Evolutionary conservation across 2,888 invertebrate species (phyloP).

Genomic region (Schrankia costaestrigalis): DNA sequence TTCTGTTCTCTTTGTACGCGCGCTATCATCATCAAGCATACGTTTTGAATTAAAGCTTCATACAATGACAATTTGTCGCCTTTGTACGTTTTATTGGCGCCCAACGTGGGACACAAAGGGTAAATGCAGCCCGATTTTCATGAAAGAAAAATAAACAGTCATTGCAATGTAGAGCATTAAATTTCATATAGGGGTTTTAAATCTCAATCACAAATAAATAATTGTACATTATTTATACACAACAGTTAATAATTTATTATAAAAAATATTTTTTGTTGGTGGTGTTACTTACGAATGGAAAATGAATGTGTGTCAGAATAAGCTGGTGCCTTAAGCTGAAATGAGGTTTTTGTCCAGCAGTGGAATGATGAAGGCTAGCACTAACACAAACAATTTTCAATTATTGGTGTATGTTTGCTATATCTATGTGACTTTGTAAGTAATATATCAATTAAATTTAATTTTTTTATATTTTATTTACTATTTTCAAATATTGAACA

Average conservation of each 20-base stretch:
- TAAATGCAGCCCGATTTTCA: slow-evolving; percentile 16
- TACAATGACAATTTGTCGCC: slow-evolving; percentile 53
- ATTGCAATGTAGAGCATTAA: background rate
- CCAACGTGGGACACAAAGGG: slow-evolving; percentile 43
- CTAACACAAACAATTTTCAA: too few relatives aligned
- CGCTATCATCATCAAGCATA: slow-evolving; percentile 65
- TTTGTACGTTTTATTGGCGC: slow-evolving; percentile 52
- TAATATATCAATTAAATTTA: too few relatives aligned
- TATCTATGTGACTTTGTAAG: too few relatives aligned
- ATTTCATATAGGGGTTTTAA: background rate
- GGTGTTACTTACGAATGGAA: too few relatives aligned
- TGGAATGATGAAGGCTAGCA: too few relatives aligned
- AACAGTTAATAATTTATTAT: slow-evolving; percentile 5
- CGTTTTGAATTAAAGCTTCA: slow-evolving; percentile 69
- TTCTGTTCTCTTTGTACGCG: slow-evolving; percentile 65
- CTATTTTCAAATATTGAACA: too few relatives aligned
- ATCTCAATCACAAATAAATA: background rate
- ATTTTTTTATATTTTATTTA: too few relatives aligned
- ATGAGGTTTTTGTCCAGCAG: too few relatives aligned
- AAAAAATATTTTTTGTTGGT: slow-evolving; percentile 1
- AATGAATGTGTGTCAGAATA: too few relatives aligned
- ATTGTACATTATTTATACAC: slow-evolving; percentile 6
- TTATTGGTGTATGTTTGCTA: too few relatives aligned
- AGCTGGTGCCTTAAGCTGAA: too few relatives aligned
- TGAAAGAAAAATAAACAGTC: slow-evolving; percentile 10